Evolutionary conservation across 2,888 invertebrate genomes (phyloP), one percentile per base, ranked within the genome.

Genomic region (Timema podura): DNA sequence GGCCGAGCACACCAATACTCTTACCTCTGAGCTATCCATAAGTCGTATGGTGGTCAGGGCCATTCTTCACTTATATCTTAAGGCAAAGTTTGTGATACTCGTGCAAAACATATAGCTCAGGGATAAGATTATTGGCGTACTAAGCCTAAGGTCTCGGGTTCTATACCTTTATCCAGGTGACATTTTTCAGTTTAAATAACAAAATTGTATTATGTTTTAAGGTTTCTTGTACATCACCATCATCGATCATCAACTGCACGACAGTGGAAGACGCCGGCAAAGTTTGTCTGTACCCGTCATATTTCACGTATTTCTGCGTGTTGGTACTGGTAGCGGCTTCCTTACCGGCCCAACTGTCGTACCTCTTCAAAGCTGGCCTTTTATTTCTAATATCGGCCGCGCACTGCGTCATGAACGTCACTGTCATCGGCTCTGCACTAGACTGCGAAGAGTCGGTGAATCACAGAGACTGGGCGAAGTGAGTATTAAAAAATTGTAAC

Each of bases 271-370:
- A 68, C 66, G 81, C 82, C 71, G 79, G 81, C 46, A 77, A 80
- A 7, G 80, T 81, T 47, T 89, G 89, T 77, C 82, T 87, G 51
- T 89, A 89, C 79, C 91, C 91, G 57, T 89, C 90, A 65, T 92
- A 91, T 80, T 88, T 91, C 80, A 87, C 89, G 74, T 88, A 89
- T 79, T 89, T 89, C 79, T 86, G 86, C 67, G 87, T 90, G 67
- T 82, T 91, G 72, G 88, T 90, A 71, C 80, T 92, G 72, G 85
- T 91, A 72, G 88, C 88, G 5, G 85, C 89, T 65, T 88, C 91
- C 44, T 85, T 91, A 76, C 87, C 91, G 73, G 87, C 89, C 2
- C 90, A 91, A 77, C 81, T 91, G 68, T 88, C 89, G 54, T 90
- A 91, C 78, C 81, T 89, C 72, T 84, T 86, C 77, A 91, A 91